phyloP scores from a whole-genome alignment of 2,888 invertebrate species.

The Temnothorax ravouxi region DNA sequence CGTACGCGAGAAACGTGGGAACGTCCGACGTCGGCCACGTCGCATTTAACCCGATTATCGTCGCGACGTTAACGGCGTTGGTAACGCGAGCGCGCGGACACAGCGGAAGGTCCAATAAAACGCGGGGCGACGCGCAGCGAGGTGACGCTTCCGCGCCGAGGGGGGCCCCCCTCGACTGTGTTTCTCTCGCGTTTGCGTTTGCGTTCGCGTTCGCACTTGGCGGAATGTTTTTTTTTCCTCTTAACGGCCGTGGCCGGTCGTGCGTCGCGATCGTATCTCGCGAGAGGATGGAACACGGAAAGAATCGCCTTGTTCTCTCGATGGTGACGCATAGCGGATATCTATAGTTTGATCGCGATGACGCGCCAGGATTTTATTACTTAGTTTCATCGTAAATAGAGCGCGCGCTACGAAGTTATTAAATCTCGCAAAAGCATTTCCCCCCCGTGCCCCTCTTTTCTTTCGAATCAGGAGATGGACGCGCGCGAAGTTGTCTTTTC shows the following conservation, averaged over 20 bases:
- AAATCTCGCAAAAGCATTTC: neutral
- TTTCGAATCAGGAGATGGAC: neutral
- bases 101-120: slow-evolving; percentile 74
- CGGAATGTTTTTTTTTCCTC: neutral
- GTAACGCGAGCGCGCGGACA: slow-evolving; percentile 70
- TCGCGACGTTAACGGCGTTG: slow-evolving; percentile 68
- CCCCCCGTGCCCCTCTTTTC: neutral
- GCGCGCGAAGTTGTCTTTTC: neutral
- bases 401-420: neutral
- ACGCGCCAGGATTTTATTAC: neutral
- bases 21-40: slow-evolving; percentile 51
- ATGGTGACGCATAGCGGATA: slow-evolving; percentile 29
- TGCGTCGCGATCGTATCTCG: slow-evolving; percentile 16
- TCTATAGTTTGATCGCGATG: slow-evolving; percentile 35
- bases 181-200: neutral
- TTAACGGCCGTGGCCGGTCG: neutral
- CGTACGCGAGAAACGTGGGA: slow-evolving; percentile 70
- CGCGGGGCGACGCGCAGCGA: neutral
- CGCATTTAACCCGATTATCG: slow-evolving; percentile 70
- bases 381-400: neutral
- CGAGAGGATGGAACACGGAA: slow-evolving; percentile 20
- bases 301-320: neutral
- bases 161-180: neutral
- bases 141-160: slow-evolving; percentile 31
- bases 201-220: neutral